phyloP scores from a whole-genome alignment of 2,113 vertebrate species.

The Acinonyx jubatus region DNA sequence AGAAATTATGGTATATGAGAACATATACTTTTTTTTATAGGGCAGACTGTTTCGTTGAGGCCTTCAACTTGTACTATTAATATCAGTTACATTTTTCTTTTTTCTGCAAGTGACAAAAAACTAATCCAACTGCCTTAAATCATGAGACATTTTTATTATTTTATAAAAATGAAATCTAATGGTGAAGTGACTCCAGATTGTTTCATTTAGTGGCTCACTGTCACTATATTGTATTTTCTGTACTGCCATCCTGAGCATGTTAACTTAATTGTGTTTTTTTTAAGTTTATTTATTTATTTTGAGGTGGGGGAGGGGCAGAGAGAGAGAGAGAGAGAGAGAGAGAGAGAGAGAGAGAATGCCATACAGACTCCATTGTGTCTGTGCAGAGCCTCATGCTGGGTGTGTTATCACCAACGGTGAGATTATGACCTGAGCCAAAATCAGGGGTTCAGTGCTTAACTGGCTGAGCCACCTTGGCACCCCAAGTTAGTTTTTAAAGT shows the following conservation, averaged over 20 bases:
- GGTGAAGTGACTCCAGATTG: not conserved
- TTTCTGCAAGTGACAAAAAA: not conserved
- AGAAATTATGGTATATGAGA: not conserved
- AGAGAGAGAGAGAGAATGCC: no score
- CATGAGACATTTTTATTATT: not conserved
- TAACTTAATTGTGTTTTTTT: not conserved
- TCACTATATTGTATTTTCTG: not conserved
- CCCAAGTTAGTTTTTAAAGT: not conserved
- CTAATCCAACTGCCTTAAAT: not conserved
- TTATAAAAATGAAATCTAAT: not conserved
- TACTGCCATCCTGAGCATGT: not conserved
- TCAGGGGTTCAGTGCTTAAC: no score
- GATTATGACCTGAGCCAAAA: no score
- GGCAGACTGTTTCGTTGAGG: not conserved
- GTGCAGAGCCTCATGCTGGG: no score
- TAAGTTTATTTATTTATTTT: no score
- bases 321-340: no score
- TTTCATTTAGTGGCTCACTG: not conserved
- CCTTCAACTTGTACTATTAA: not conserved
- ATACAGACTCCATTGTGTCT: no score
- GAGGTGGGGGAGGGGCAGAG: no score
- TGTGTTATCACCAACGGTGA: no score
- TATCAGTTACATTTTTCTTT: not conserved
- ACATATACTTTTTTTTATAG: not conserved
- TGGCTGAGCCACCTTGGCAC: no score